Evolutionary conservation across 2,797 vertebrate species (phyloP), one percentile per base, ranked within the genome.

Genomic region (Perodicticus potto): DNA sequence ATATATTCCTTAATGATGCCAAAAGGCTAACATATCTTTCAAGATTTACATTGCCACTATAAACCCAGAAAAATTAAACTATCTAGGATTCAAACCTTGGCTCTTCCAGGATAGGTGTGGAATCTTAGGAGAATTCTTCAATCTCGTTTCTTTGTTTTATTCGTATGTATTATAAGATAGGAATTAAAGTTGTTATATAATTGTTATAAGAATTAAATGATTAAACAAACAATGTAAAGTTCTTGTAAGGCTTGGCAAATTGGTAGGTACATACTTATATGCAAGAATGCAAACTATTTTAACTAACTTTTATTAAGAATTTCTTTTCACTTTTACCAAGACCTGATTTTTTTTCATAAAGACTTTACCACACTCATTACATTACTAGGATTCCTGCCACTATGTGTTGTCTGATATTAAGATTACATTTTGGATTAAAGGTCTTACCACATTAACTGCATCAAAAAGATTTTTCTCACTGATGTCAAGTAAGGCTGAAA

Each of bases 251-350:
- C 61, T 89, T 92, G 76, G 37, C 6, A 90, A 12, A 55, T 61
- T 53, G 29, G 34, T 70, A 89, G 67, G 37, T 89, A 17, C 72
- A 14, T 89, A 93, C 76, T 53, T 83, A 89, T n/a, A n/a, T 65
- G 10, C 49, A 93, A 65, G 59, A 86, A 29, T 23, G 9, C 29
- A 55, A 92, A 80, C 6, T 72, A 93, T 82, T 82, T 96, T 86
- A 73, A 73, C 85, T 77, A 89, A 86, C n/a, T 86, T 89, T 90
- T 74, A 92, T 53, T 55, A 91, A 40, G 40, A 95, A 89, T n/a
- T 25, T 49, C 72, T 86, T 82, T 91, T 86, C 57, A 88, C 78
- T 89, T 96, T 83, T 86, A 83, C 12, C 16, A 94, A 61, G n/a
- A 37, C 76, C 32, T 87, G 13, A 82, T 76, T 95, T 92, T 89